Evolutionary conservation across 2,888 invertebrate genomes (phyloP).

Genomic region (Clistopyga incitator): DNA sequence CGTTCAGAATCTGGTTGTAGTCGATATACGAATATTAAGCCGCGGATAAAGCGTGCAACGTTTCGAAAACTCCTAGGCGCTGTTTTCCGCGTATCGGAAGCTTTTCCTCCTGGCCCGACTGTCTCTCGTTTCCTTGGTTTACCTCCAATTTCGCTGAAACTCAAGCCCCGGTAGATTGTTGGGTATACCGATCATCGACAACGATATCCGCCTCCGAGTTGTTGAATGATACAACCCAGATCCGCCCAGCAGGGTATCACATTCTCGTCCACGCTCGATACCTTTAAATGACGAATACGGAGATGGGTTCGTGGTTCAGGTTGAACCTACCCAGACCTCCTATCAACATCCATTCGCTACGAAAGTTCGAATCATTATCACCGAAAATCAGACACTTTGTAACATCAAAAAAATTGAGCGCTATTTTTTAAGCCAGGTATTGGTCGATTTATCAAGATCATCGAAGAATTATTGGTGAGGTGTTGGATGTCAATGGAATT

Average conservation of each 20-base stretch:
- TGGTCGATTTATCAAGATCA: no score
- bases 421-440: no score
- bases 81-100: neutral
- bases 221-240: constrained; percentile 1
- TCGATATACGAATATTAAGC: no score
- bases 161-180: neutral
- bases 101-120: constrained; percentile 27
- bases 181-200: constrained; percentile 20
- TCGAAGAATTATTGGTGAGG: no score
- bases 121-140: constrained; percentile 19
- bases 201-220: constrained; percentile 1
- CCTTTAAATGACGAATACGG: neutral
- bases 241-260: neutral
- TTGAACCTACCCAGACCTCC: neutral
- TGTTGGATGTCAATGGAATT: neutral
- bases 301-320: neutral
- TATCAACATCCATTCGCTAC: neutral
- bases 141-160: constrained; percentile 1
- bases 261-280: constrained; percentile 12
- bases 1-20: no score
- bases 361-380: neutral
- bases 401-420: no score
- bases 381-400: no score
- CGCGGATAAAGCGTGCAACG: no score
- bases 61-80: no score